Evolutionary conservation across 2,797 vertebrate species (phyloP).

Genomic region (Masticophis lateralis): DNA sequence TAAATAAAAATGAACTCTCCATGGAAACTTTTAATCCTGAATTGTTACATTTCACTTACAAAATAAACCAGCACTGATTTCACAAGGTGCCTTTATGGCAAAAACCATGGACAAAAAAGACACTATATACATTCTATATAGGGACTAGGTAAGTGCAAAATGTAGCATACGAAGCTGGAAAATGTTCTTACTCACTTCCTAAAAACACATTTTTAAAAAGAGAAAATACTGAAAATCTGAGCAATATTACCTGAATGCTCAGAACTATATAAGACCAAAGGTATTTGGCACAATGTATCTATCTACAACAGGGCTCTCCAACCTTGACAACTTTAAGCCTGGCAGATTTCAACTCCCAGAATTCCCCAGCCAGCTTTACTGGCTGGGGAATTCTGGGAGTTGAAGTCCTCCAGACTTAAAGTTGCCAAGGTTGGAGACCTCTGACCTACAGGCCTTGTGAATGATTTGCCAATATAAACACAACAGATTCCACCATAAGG

Average conservation of each 20-base stretch:
- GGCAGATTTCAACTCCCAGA: no score
- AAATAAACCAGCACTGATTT: background rate
- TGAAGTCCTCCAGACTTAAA: no score
- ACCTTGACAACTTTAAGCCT: no score
- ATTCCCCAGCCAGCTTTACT: no score
- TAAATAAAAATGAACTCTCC: background rate
- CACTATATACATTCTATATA: background rate
- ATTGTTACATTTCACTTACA: background rate
- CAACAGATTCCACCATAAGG: background rate
- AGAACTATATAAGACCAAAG: background rate
- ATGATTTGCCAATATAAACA: background rate
- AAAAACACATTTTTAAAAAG: constrained; percentile 1
- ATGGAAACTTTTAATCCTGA: background rate
- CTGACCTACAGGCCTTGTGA: background rate
- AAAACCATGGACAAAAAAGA: background rate
- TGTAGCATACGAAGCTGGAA: constrained; percentile 11
- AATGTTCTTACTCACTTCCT: background rate
- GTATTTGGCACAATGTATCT: constrained; percentile 27
- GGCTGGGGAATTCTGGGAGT: no score
- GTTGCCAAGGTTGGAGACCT: no score
- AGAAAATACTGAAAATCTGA: constrained; percentile 1
- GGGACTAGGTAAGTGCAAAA: background rate
- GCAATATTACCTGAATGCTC: background rate
- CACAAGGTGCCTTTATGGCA: background rate
- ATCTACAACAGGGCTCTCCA: background rate